A percentile compares a stretch with the other conserved stretches of the same genome.
Conservation (phyloP, 2,113 vertebrate genomes). For the Cryptomyrus ogoouensis region DNA sequence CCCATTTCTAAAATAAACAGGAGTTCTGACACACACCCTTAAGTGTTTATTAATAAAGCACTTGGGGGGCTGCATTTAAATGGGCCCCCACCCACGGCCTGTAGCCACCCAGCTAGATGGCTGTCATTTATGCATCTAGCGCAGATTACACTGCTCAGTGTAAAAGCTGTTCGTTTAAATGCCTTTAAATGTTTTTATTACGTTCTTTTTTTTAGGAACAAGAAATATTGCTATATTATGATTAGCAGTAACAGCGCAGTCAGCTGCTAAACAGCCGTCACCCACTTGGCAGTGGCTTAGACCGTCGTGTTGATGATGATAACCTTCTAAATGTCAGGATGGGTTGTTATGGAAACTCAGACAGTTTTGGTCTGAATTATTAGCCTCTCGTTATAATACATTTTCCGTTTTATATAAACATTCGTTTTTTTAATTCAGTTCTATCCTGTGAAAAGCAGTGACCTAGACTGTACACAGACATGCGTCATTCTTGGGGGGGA, state of each 20-base stretch:
- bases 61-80: neutral
- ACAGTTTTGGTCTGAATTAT: neutral
- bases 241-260: neutral
- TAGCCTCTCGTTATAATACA: neutral
- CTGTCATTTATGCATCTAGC: neutral
- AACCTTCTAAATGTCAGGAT: neutral
- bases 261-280: neutral
- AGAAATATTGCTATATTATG: neutral
- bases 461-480: neutral
- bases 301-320: neutral
- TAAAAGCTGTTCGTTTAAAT: neutral
- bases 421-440: neutral
- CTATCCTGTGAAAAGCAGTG: neutral
- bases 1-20: neutral
- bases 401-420: neutral
- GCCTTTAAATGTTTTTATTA: neutral
- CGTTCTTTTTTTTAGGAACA: neutral
- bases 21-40: neutral
- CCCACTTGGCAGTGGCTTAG: neutral
- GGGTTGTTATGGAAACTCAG: conserved; percentile 6
- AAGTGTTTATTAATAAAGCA: neutral
- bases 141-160: neutral
- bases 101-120: neutral
- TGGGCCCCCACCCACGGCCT: neutral
- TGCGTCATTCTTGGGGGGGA: neutral